phyloP scores from a whole-genome alignment of 2,888 invertebrate genomes.

The Stegana nigrithorax region DNA sequence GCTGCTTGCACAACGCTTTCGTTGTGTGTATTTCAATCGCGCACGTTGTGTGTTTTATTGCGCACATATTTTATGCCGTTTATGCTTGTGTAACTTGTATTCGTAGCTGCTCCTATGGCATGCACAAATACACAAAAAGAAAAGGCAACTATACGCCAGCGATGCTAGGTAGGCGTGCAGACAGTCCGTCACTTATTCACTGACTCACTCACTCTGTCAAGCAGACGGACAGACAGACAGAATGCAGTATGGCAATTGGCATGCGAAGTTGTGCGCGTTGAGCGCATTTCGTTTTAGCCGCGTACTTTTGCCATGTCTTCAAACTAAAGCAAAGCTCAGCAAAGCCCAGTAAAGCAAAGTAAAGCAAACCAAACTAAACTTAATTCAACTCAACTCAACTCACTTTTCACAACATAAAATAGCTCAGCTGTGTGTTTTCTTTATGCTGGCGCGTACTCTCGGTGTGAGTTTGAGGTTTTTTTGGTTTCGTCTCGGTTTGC shows the following conservation, averaged over 20 bases:
- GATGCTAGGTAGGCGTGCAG: too few relatives aligned
- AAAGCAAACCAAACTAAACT: not conserved
- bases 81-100: slow-evolving; percentile 49
- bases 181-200: too few relatives aligned
- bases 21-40: not conserved
- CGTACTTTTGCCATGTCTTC: too few relatives aligned
- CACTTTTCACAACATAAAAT: not conserved
- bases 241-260: slow-evolving; percentile 21
- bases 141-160: too few relatives aligned
- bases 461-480: slow-evolving; percentile 27
- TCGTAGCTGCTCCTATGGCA: slow-evolving; percentile 14
- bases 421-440: slow-evolving; percentile 15
- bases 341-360: too few relatives aligned
- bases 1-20: slow-evolving; percentile 27
- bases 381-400: not conserved
- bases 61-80: slow-evolving; percentile 60
- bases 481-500: slow-evolving; percentile 35
- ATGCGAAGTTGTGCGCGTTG: too few relatives aligned
- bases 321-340: too few relatives aligned
- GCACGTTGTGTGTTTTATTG: slow-evolving; percentile 59
- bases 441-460: slow-evolving; percentile 23
- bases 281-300: too few relatives aligned
- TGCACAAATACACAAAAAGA: not conserved
- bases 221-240: slow-evolving; percentile 12
- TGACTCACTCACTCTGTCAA: too few relatives aligned